Evolutionary conservation across 2,113 vertebrate genomes (phyloP), one percentile per base, ranked within the genome.

Genomic region (Sinosuthora webbiana): DNA sequence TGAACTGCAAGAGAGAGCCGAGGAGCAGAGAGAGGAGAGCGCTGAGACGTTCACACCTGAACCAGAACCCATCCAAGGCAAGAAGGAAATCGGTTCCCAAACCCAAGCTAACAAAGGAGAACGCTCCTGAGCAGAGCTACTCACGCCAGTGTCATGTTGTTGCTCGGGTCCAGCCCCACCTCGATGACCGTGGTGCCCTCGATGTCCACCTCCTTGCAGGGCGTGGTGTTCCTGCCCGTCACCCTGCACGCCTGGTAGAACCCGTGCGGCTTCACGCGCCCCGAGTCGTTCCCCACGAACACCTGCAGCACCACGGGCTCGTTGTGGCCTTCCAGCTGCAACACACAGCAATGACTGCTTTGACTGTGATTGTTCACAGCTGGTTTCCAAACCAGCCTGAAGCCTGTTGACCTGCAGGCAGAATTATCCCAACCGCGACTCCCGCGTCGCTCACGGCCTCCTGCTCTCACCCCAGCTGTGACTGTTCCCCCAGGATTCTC

Each of bases 171-270:
- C 81, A 99, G 97, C 95, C 98, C 98, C 23, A 99, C 99, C 97
- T 99, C 99, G 65, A 99, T 99, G 90, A 99, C 99, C 3, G 99
- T 99, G 37, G 99, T 99, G 44, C 99, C 99, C 93, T 99, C 99
- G 18, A 99, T 98, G 91, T 99, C 99, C 87, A 99, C 98, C 96
- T 99, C 99, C 96, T 99, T 99, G 96, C 99, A 99, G 88, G 99
- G 98, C 12, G 99, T 99, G 53, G 99, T 99, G 98, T 99, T 99
- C 85, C 99, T 98, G 49, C 99, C 99, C 1, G 99, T 99, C 15
- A 99, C 99, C 53, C 99, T 97, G 95, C 99, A 99, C 47, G 99
- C 99, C 97, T 99, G 99, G 97, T 99, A 99, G 98, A 99, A 99
- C 35, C 99, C 99, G n/a, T 99, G 99, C 1, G 99, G 99, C 94